These are phyloP conservation scores for Okapia johnstoni DNA, from an alignment of 2,113 vertebrate species.

Conservation along the genomic window DNA sequence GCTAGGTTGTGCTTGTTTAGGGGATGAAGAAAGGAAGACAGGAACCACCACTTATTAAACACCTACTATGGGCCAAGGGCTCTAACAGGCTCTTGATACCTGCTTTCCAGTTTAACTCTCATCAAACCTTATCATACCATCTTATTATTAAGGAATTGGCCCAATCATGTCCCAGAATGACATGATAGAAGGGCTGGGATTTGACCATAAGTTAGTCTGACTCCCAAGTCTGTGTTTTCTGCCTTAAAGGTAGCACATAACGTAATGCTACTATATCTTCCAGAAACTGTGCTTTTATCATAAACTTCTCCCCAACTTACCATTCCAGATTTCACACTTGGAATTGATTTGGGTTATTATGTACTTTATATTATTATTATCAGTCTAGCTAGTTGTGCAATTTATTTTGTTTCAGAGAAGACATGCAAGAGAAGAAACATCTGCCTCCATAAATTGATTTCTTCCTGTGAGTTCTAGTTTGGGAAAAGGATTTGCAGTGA, in stretches of 20 bases:
- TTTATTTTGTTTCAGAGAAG: constrained; percentile 50
- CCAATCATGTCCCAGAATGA: not conserved
- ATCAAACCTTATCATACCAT: not conserved
- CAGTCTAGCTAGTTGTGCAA: not conserved
- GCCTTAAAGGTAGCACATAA: not conserved
- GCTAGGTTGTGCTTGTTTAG: not conserved
- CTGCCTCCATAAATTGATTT: constrained; percentile 52
- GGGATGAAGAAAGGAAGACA: not conserved
- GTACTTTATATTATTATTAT: constrained; percentile 38
- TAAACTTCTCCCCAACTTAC: not conserved
- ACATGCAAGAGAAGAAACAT: constrained; percentile 50
- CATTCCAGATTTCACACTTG: not conserved
- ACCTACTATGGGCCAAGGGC: not conserved
- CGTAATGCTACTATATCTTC: not conserved
- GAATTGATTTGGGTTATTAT: constrained; percentile 37
- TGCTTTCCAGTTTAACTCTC: not conserved
- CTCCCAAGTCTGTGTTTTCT: not conserved
- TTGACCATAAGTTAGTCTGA: not conserved
- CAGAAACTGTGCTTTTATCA: not conserved
- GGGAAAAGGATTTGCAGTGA: constrained; percentile 51
- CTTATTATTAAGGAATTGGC: not conserved
- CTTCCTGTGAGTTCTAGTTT: constrained; percentile 45
- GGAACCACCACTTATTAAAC: not conserved
- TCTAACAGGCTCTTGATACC: not conserved
- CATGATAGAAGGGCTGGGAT: not conserved